Conservation (phyloP, 2,113 vertebrate genomes). For the Cepphus grylle region DNA sequence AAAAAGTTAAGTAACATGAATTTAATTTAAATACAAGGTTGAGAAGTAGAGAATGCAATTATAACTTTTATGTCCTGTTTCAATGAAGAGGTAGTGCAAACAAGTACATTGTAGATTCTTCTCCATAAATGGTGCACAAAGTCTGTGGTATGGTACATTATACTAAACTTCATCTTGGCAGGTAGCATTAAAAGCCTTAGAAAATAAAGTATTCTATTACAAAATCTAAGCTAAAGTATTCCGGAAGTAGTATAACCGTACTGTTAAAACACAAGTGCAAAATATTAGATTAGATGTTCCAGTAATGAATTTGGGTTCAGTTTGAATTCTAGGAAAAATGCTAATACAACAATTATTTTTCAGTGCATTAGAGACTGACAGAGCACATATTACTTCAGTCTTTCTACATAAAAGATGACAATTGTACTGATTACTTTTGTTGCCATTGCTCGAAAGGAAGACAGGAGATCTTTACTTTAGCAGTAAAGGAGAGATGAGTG, state of each 20-base stretch:
- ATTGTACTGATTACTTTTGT: neutral
- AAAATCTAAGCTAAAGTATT: neutral
- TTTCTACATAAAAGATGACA: neutral
- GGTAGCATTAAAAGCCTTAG: neutral
- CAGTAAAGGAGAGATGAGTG: neutral
- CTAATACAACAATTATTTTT: neutral
- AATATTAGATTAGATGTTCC: neutral
- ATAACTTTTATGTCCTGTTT: neutral
- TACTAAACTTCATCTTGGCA: neutral
- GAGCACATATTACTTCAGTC: neutral
- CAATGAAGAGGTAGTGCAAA: neutral
- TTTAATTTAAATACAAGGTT: neutral
- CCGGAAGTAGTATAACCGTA: neutral
- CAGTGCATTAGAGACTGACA: neutral
- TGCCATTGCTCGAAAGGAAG: neutral
- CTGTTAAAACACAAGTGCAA: neutral
- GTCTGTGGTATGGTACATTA: neutral
- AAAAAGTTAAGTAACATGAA: neutral
- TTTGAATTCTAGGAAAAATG: neutral
- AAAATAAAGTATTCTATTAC: neutral
- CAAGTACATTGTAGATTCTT: neutral
- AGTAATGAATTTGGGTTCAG: neutral
- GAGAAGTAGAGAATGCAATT: neutral
- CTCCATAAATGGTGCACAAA: neutral
- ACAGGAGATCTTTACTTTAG: neutral